These are phyloP conservation scores for Anabas testudineus DNA, from an alignment of 2,797 vertebrate genomes.

Conservation along the genomic window DNA sequence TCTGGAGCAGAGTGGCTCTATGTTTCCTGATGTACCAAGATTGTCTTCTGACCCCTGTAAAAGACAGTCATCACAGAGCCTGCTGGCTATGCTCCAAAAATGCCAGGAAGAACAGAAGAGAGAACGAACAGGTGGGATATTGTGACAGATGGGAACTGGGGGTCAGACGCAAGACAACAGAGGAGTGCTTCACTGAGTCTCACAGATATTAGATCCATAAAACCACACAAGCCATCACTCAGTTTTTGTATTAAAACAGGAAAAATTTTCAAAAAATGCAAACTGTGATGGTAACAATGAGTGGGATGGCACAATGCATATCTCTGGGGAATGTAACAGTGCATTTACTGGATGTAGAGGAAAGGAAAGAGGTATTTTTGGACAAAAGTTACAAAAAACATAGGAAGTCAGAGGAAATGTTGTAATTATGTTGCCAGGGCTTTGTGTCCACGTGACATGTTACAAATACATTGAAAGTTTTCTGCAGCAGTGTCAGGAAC, in stretches of 20 bases:
- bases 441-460: too few species aligned
- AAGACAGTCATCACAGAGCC: constrained; percentile 39
- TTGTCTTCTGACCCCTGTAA: constrained; percentile 49
- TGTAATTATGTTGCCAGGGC: too few species aligned
- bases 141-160: constrained; percentile 63
- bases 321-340: too few species aligned
- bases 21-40: constrained; percentile 33
- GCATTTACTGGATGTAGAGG: too few species aligned
- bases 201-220: constrained; percentile 48
- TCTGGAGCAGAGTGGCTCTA: constrained; percentile 22
- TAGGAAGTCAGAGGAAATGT: too few species aligned
- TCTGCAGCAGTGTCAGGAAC: too few species aligned
- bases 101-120: constrained; percentile 37
- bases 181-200: constrained; percentile 64
- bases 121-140: constrained; percentile 53
- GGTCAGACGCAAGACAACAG: constrained; percentile 67
- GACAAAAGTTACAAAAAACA: too few species aligned
- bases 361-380: too few species aligned
- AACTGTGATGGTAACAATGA: too few species aligned
- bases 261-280: background rate
- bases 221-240: constrained; percentile 40
- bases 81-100: constrained; percentile 57
- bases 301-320: too few species aligned
- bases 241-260: background rate
- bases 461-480: too few species aligned